Evolutionary conservation across 2,797 vertebrate genomes (phyloP).

Genomic region (Selene dorsalis): DNA sequence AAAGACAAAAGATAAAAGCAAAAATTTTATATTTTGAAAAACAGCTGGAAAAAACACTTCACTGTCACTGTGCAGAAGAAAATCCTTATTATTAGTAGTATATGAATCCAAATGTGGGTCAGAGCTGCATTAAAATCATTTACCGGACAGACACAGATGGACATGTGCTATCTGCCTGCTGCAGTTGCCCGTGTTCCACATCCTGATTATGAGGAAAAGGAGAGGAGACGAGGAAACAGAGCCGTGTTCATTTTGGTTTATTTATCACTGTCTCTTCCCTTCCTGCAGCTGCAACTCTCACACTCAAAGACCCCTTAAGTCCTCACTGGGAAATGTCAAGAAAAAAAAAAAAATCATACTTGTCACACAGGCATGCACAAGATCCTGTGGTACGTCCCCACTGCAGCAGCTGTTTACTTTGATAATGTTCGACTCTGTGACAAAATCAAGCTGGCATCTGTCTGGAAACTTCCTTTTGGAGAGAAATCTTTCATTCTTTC

Average conservation of each 20-base stretch:
- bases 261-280: slow-evolving; percentile 43
- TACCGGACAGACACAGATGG: neutral
- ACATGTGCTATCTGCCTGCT: neutral
- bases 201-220: slow-evolving; percentile 45
- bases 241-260: slow-evolving; percentile 46
- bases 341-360: slow-evolving; percentile 9
- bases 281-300: slow-evolving; percentile 49
- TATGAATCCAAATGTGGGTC: neutral
- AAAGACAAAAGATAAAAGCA: slow-evolving; percentile 40
- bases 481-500: slow-evolving; percentile 1
- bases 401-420: slow-evolving; percentile 35
- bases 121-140: slow-evolving; percentile 10
- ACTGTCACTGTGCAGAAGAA: no score
- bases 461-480: slow-evolving; percentile 10
- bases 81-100: neutral
- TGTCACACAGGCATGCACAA: slow-evolving; percentile 38
- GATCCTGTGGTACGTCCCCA: neutral
- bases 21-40: slow-evolving; percentile 1
- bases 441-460: slow-evolving; percentile 1
- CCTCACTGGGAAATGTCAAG: slow-evolving; percentile 24
- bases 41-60: slow-evolving; percentile 7
- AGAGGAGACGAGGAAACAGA: slow-evolving; percentile 23
- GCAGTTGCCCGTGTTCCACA: slow-evolving; percentile 19
- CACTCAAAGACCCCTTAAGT: slow-evolving; percentile 27
- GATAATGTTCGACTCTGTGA: slow-evolving; percentile 10